Evolutionary conservation across 1,140 invertebrate genomes (phyloP), one percentile per base, ranked within the genome.

Genomic region (Brachionus rubens): DNA sequence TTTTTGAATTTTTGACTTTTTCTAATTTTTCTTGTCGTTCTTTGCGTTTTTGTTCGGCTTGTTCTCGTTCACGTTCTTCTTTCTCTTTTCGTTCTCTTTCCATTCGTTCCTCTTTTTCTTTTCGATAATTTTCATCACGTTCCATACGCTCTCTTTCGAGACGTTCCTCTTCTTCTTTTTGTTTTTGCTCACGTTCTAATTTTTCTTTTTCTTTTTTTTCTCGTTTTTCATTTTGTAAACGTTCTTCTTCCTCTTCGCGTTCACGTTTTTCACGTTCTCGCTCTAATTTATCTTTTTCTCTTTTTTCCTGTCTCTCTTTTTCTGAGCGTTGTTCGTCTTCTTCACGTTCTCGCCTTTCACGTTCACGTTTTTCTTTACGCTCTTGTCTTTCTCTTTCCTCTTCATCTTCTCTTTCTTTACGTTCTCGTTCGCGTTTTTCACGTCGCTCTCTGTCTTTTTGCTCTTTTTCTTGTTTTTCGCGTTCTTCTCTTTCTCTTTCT

Each of bases 1-100:
- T 52, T 36, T 59, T 46, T 16, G 52, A 47, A 16, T 76, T 16
- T 30, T 76, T 76, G 2, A 76, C 28, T 41, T 65, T 65, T 7
- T 16, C 59, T 21, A 65, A 43, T 65, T 65, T 65, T 41, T 41
- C 59, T 43, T 65, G 16, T 3, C 59, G 33, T 65, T 65, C 36
- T 26, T 65, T 65, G 19, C n/a, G 19, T 46, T 43, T 46, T 12
- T 43, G 40, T 43, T 65, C 59, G 2, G 33, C 59, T 24, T 43
- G 12, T 24, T 41, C 59, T 65, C 41, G 33, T 7, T 59, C 54
- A 19, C 54, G 54, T 59, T 59, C 54, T 40, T 16, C 6, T 19
- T 19, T 65, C 30, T 65, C 10, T 65, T 26, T 62, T 4, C 16
- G n/a, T n/a, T n/a, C 56, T 40, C 21, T 36, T 62, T 40, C n/a